These are phyloP conservation scores for Gastrophryne carolinensis DNA, from an alignment of 2,797 vertebrate species.

Conservation along the genomic window DNA sequence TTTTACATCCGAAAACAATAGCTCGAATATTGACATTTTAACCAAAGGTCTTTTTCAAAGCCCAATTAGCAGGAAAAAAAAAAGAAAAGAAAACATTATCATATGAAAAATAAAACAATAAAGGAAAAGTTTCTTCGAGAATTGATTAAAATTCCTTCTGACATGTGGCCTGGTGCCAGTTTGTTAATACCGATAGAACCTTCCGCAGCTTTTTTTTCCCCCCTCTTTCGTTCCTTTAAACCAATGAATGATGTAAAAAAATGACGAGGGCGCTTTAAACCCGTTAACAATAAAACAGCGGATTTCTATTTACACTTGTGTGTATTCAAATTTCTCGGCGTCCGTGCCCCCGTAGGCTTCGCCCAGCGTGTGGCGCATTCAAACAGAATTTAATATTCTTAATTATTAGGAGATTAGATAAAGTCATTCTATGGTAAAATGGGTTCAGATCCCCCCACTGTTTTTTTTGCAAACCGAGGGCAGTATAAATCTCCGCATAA, in stretches of 20 bases:
- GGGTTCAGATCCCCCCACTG: constrained; percentile 52
- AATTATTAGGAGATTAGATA: constrained; percentile 64
- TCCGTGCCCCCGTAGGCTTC: constrained; percentile 61
- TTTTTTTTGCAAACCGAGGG: constrained; percentile 59
- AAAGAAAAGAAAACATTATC: not conserved
- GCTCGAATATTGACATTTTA: not conserved
- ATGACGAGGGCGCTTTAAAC: constrained; percentile 61
- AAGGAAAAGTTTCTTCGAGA: not conserved
- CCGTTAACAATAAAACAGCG: constrained; percentile 61
- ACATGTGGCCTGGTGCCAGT: not conserved
- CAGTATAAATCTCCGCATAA: constrained; percentile 56
- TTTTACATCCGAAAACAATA: not conserved
- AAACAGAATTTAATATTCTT: constrained; percentile 66
- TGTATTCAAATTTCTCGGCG: constrained; percentile 62
- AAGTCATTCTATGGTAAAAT: constrained; percentile 63
- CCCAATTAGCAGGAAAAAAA: not conserved
- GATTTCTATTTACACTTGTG: constrained; percentile 58
- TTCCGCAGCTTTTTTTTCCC: not conserved
- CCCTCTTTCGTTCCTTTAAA: constrained; percentile 17
- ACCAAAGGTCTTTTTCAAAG: not conserved
- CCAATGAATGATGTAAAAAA: constrained; percentile 49
- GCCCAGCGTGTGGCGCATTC: constrained; percentile 63
- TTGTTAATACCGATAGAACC: constrained; percentile 5
- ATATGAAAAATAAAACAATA: not conserved
- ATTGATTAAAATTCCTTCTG: not conserved